A percentile compares a stretch with the other conserved stretches of the same genome.
Evolutionary conservation across 2,888 invertebrate genomes (phyloP).

Genomic region (Zhengitettix transpicula): DNA sequence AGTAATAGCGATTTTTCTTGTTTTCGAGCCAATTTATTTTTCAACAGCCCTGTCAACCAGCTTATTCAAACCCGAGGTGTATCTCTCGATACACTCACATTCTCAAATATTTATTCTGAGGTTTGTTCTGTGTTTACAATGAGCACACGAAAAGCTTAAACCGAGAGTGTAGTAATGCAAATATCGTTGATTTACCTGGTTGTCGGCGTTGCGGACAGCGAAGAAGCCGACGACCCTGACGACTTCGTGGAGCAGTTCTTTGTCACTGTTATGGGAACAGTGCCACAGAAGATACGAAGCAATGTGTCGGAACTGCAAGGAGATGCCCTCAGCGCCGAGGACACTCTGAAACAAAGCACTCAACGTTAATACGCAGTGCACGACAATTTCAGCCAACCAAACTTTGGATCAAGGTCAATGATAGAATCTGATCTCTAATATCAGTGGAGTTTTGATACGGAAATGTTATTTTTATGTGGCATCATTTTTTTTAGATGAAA

Average conservation of each 20-base stretch:
- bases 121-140: too few relatives aligned
- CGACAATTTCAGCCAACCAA: not conserved
- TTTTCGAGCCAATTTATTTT: too few relatives aligned
- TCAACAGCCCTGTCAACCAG: too few relatives aligned
- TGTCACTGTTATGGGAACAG: conserved; percentile 24
- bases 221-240: conserved; percentile 71
- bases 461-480: not conserved
- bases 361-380: conserved; percentile 4
- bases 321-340: conserved; percentile 68
- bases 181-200: conserved; percentile 40
- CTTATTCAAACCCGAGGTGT: too few relatives aligned
- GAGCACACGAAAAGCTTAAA: too few relatives aligned
- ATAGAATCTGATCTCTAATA: not conserved
- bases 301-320: conserved; percentile 73
- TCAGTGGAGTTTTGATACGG: not conserved
- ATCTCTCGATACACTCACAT: too few relatives aligned
- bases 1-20: too few relatives aligned
- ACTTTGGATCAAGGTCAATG: not conserved
- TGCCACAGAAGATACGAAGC: conserved; percentile 63
- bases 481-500: too few relatives aligned
- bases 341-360: conserved; percentile 35
- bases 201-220: conserved; percentile 58
- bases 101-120: too few relatives aligned
- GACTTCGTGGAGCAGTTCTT: conserved; percentile 56
- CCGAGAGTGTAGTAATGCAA: too few relatives aligned